phyloP scores from a whole-genome alignment of 2,113 vertebrate species.

The Pachyramphus minor region DNA sequence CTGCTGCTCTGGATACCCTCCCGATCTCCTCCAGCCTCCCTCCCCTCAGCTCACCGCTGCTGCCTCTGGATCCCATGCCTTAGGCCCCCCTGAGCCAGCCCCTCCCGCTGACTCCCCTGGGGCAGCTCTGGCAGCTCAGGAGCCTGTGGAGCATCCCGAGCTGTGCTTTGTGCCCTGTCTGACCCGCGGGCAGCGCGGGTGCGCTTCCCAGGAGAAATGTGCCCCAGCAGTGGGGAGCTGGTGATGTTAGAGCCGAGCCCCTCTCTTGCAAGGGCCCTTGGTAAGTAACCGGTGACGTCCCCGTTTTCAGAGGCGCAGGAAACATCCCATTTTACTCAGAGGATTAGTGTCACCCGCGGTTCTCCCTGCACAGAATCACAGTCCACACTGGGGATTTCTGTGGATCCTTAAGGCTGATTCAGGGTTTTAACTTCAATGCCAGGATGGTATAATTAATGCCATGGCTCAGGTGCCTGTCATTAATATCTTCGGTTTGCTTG shows the following conservation, averaged over 20 bases:
- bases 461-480: not conserved
- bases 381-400: not conserved
- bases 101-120: rapidly evolving
- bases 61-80: not conserved
- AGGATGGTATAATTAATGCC: not conserved
- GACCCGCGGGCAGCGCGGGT: not conserved
- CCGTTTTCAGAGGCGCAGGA: rapidly evolving
- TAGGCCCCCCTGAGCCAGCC: not conserved
- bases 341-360: not conserved
- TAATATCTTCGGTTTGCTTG: slow-evolving; percentile 16
- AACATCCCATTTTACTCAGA: not conserved
- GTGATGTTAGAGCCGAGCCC: not conserved
- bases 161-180: rapidly evolving
- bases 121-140: rapidly evolving
- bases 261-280: not conserved
- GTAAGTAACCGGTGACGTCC: not conserved
- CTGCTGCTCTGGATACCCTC: not conserved
- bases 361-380: not conserved
- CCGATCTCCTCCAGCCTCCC: not conserved
- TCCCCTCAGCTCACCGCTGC: not conserved
- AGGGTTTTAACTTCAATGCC: not conserved
- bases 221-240: not conserved
- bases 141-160: not conserved
- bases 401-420: not conserved
- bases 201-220: not conserved